Evolutionary conservation across 2,797 vertebrate genomes (phyloP).

Genomic region (Chaetophractus vellerosus): DNA sequence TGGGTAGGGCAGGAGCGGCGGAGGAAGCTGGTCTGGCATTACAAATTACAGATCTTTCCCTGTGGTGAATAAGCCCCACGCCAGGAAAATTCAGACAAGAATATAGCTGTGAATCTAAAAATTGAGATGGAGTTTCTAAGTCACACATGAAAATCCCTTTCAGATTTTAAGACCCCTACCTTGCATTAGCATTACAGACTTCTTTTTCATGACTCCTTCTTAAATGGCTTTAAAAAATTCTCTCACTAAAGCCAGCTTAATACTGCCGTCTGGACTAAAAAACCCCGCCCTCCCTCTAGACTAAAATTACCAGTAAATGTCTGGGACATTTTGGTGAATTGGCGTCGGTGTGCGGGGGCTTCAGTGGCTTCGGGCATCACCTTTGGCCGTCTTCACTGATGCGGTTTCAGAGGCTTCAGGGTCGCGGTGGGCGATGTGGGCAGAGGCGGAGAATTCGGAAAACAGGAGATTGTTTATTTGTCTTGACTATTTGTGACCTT

Average conservation of each 20-base stretch:
- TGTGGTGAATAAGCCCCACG: neutral
- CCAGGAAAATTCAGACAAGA: neutral
- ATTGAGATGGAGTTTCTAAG: slow-evolving; percentile 46
- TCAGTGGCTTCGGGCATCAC: neutral
- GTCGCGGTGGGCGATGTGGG: slow-evolving; percentile 13
- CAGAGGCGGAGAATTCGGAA: slow-evolving; percentile 61
- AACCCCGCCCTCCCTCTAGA: neutral
- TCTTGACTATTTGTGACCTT: slow-evolving; percentile 30
- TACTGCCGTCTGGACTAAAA: neutral
- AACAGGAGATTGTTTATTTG: slow-evolving; percentile 38
- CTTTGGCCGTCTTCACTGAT: slow-evolving; percentile 55
- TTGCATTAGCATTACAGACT: slow-evolving; percentile 9
- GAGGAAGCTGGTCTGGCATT: slow-evolving; percentile 41
- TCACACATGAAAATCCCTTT: slow-evolving; percentile 17
- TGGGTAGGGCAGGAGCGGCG: neutral
- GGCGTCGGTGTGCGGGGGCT: slow-evolving; percentile 22
- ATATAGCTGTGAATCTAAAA: slow-evolving; percentile 20
- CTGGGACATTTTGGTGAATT: slow-evolving; percentile 75
- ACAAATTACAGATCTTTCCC: slow-evolving; percentile 12
- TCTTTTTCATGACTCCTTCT: slow-evolving; percentile 8
- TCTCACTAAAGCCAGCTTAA: neutral
- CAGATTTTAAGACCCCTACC: neutral
- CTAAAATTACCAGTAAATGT: slow-evolving; percentile 66
- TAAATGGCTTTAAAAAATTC: slow-evolving; percentile 29
- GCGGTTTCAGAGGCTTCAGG: slow-evolving; percentile 55